Evolutionary conservation across 2,113 vertebrate species (phyloP).

Genomic region (Malurus elegans): DNA sequence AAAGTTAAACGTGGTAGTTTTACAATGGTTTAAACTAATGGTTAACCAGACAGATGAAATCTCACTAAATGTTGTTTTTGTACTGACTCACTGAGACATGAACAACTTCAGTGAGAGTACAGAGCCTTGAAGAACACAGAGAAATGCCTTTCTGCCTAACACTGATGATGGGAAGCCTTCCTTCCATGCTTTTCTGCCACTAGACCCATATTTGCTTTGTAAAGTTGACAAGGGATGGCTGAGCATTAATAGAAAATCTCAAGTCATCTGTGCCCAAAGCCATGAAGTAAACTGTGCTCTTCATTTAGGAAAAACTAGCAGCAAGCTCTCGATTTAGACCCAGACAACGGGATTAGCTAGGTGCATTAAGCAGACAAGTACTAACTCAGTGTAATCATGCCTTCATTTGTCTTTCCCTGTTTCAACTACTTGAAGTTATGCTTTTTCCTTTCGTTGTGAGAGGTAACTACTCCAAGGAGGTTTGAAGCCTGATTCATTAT

Average conservation of each 20-base stretch:
- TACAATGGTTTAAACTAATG: slow-evolving; percentile 2
- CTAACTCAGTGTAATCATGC: neutral
- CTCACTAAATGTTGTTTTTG: neutral
- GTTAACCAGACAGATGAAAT: slow-evolving; percentile 41
- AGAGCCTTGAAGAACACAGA: neutral
- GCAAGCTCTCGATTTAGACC: neutral
- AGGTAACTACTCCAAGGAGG: neutral
- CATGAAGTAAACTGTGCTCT: neutral
- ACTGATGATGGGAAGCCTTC: neutral
- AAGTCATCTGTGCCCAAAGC: neutral
- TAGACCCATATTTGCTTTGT: neutral
- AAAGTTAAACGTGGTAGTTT: neutral
- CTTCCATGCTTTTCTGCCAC: neutral
- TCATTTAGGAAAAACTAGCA: neutral
- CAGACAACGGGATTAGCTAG: neutral
- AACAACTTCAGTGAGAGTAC: neutral
- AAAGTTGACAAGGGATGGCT: neutral
- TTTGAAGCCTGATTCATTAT: neutral
- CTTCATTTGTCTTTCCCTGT: neutral
- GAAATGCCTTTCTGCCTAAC: neutral
- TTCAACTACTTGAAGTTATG: neutral
- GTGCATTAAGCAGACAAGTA: neutral
- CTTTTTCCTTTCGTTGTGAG: neutral
- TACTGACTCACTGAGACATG: neutral
- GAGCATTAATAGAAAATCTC: neutral